Base-by-base conservation (phyloP, 2,888 invertebrate genomes). In the Auanema freiburgensis region DNA sequence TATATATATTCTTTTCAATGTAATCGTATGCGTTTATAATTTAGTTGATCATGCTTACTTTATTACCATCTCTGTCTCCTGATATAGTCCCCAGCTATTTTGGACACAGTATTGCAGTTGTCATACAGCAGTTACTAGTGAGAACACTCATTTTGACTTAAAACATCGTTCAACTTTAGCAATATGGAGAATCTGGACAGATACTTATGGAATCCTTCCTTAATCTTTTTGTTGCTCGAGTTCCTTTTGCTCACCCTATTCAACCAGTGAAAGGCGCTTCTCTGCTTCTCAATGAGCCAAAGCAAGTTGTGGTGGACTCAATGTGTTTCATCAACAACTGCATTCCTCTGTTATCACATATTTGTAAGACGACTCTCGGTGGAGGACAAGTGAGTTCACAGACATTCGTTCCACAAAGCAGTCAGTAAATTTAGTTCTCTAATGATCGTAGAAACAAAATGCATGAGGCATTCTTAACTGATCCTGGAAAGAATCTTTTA, bases 401-500 rank as follows among this genome's bases (percentile, higher is more conserved):
- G 8, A 5, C 33, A 5, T 33, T 50, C 1, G 2, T 2, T 50
- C 2, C 24, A 23, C n/a, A n/a, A n/a, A 50, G n/a, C 50, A 21
- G 2, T 2, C 16, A 11, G 11, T 50, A 50, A 12, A 23, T 56
- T 24, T 16, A 56, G 44, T 57, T 51, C 43, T 25, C 61, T 44
- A 25, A 23, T 42, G 63, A 53, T 46, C 46, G 58, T 65, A 70
- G 33, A 57, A 54, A 21, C 18, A 57, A 68, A 1, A 53, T 72
- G 25, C 65, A 63, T 21, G 72, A 72, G 43, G 57, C 70, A 1
- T 72, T 70, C 70, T 60, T 67, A 41, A 63, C 62, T 43, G 65
- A 65, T 6, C 58, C 64, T 42, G 72, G 72, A 21, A 49, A 64
- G 42, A 54, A 55, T n/a, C 53, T 72, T 40, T 67, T 69, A 42